A percentile compares a stretch with the other conserved stretches of the same genome.
phyloP scores from a whole-genome alignment of 2,888 invertebrate genomes.

The Venusia cambrica region DNA sequence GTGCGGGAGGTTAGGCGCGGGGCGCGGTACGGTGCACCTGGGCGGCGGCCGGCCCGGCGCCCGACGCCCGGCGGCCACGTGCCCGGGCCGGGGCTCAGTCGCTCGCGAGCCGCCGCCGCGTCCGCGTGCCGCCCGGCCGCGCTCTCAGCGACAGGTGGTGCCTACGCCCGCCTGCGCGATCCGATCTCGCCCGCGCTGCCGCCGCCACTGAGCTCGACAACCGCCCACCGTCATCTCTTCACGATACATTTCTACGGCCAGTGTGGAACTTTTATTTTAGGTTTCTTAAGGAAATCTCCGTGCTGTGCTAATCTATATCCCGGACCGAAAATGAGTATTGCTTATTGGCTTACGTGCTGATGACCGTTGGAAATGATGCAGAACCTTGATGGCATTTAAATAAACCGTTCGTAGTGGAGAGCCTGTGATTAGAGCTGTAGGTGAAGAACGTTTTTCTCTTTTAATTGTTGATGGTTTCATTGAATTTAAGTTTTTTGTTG shows the following conservation, averaged over 20 bases:
- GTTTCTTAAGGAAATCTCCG: constrained; percentile 48
- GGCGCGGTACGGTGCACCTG: constrained; percentile 67
- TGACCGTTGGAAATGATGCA: constrained; percentile 36
- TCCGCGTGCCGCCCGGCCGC: constrained; percentile 36
- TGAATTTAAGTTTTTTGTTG: neutral
- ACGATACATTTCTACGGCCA: constrained; percentile 45
- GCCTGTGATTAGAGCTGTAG: constrained; percentile 39
- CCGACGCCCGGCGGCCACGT: constrained; percentile 56
- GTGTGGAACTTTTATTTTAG: constrained; percentile 60
- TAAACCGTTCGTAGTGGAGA: constrained; percentile 34
- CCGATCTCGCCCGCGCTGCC: constrained; percentile 42
- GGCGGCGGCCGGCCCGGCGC: constrained; percentile 65
- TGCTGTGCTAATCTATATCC: constrained; percentile 52
- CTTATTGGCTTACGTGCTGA: constrained; percentile 41
- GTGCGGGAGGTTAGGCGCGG: constrained; percentile 29
- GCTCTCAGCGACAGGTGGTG: constrained; percentile 62
- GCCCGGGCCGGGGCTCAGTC: constrained; percentile 63
- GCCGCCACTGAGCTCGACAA: constrained; percentile 25
- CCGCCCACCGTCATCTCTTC: constrained; percentile 25
- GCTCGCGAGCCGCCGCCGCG: constrained; percentile 49
- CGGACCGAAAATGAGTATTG: constrained; percentile 39
- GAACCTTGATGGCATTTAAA: constrained; percentile 37
- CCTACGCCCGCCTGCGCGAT: constrained; percentile 67
- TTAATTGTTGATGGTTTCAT: neutral
- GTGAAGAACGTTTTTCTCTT: neutral